Evolutionary conservation across 2,797 vertebrate species (phyloP), one percentile per base, ranked within the genome.

Genomic region (Notoglanidium macrostoma): DNA sequence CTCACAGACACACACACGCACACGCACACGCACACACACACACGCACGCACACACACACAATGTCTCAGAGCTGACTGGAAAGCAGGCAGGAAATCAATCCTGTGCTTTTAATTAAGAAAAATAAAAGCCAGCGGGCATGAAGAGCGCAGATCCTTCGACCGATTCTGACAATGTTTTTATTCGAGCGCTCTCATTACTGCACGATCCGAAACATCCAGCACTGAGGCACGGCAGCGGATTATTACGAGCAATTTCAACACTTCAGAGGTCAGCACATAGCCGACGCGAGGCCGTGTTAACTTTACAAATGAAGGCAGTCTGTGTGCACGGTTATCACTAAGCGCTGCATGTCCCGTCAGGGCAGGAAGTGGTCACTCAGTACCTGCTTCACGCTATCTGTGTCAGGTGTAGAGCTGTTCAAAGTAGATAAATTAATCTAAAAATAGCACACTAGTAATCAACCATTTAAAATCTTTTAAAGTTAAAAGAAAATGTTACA

Each of bases 11-110:
- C 23, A 57, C 65, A 79, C 46, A 84, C 73, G 73, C 76, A 83
- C 85, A 84, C 72, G 40, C 59, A 59, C 44, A 83, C 19, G 51
- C 70, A 83, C 54, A 78, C 61, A 77, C 73, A 85, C 84, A 82
- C 77, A 46, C 44, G 32, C 77, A 79, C 77, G 40, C 32, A 80
- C 79, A 46, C 57, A 81, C 57, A 81, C 35, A 63, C 21, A 61
- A 0, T 63, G 23, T 35, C 65, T 68, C 85, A 82, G 68, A 21
- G 40, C 35, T 83, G 49, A 79, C 63, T 55, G 87, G 6, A 54
- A 68, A 86, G 35, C 80, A 73, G 70, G 86, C 88, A 83, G 70
- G 61, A 87, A 89, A 87, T 88, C 89, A 80, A 81, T 88, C 12
- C n/a, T 23, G 40, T 77, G 40, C 84, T 88, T 86, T 84, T 44